A percentile compares a stretch with the other conserved stretches of the same genome.
phyloP scores from a whole-genome alignment of 1,140 invertebrate genomes.

The Drosophila subpulchrella region DNA sequence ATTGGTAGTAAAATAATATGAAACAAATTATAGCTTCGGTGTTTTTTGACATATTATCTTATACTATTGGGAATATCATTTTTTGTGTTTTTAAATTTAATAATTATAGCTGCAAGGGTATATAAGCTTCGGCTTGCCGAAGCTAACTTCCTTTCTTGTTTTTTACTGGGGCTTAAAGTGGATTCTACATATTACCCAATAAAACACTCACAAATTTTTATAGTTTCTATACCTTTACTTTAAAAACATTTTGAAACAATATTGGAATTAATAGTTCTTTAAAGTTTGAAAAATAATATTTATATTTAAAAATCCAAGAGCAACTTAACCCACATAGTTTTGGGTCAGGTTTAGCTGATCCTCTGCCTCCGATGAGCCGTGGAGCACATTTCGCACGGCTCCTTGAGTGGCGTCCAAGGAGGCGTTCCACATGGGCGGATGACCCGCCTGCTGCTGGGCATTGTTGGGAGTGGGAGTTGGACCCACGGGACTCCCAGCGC shows the following conservation, averaged over 20 bases:
- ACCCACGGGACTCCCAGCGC: slow-evolving; percentile 46
- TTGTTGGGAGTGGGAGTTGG: slow-evolving; percentile 42
- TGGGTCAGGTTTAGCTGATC: slow-evolving; percentile 75
- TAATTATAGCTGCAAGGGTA: too few relatives aligned
- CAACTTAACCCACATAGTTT: slow-evolving; percentile 66
- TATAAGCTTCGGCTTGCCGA: too few relatives aligned
- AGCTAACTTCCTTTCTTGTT: too few relatives aligned
- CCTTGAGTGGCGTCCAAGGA: slow-evolving; percentile 63
- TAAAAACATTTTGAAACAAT: neutral
- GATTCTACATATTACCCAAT: neutral
- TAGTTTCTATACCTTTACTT: neutral
- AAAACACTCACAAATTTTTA: neutral
- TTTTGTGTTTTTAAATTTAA: too few relatives aligned
- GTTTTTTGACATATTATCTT: too few relatives aligned
- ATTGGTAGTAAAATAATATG: too few relatives aligned
- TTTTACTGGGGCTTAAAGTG: too few relatives aligned
- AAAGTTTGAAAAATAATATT: neutral
- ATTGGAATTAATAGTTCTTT: neutral
- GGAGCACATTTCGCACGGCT: slow-evolving; percentile 56
- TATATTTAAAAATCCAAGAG: too few relatives aligned
- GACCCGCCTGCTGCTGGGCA: slow-evolving; percentile 32
- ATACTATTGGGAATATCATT: too few relatives aligned
- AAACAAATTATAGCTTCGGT: too few relatives aligned
- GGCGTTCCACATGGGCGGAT: slow-evolving; percentile 51
- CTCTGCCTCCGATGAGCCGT: slow-evolving; percentile 44